Evolutionary conservation across 2,797 vertebrate species (phyloP).

Genomic region (Oryzias dopingdopingensis): DNA sequence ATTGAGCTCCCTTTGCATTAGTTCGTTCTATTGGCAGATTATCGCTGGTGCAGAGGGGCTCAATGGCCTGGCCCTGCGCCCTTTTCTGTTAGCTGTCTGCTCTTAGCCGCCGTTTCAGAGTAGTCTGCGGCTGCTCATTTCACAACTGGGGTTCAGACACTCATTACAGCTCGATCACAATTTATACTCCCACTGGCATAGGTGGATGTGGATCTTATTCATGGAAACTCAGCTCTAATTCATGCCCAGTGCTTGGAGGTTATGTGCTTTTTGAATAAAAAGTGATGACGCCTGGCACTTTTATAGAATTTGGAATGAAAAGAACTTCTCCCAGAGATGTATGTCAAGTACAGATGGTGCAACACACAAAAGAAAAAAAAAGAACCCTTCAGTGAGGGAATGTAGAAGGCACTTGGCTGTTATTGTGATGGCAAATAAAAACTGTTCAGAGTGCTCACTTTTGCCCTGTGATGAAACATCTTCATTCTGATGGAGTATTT

Average conservation of each 20-base stretch:
- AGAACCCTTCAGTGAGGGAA: neutral
- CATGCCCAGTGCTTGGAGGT: slow-evolving; percentile 16
- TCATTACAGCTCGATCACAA: slow-evolving; percentile 29
- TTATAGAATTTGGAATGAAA: neutral
- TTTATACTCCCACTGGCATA: slow-evolving; percentile 50
- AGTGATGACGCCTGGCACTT: neutral
- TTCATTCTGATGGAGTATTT: neutral
- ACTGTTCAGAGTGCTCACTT: neutral
- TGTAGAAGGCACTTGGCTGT: neutral
- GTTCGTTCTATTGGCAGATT: slow-evolving; percentile 79
- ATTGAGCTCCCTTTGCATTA: slow-evolving; percentile 71
- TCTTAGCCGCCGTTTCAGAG: slow-evolving; percentile 56
- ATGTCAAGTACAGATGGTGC: neutral
- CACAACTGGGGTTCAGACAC: slow-evolving; percentile 45
- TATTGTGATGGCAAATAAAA: neutral
- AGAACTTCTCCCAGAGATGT: neutral
- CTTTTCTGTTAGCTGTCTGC: slow-evolving; percentile 63
- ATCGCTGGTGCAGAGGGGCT: slow-evolving; percentile 70
- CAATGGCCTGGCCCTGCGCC: slow-evolving; percentile 61
- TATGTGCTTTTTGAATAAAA: slow-evolving; percentile 7
- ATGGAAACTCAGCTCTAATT: slow-evolving; percentile 45
- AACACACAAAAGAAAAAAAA: neutral
- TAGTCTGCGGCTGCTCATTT: slow-evolving; percentile 48
- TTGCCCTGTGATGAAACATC: neutral
- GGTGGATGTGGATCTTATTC: slow-evolving; percentile 46